Conservation (phyloP, 2,113 vertebrate genomes). For the Climacteris rufus region DNA sequence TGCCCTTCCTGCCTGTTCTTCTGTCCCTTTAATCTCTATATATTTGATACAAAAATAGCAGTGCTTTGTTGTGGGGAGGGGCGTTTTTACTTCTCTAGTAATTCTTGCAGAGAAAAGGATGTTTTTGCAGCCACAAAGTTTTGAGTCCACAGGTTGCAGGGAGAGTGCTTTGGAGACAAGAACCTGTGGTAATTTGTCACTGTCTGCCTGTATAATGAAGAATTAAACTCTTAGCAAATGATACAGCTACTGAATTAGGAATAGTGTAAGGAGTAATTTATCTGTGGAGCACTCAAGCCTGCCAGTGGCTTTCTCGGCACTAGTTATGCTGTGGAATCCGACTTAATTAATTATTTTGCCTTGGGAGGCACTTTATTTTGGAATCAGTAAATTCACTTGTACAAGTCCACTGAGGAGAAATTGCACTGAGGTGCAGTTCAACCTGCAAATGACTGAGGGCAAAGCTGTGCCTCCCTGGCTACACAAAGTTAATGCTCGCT, state of each 20-base stretch:
- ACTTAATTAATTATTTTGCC: conserved; percentile 28
- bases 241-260: background rate
- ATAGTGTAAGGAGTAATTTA: background rate
- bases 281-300: background rate
- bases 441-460: background rate
- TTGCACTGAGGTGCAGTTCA: background rate
- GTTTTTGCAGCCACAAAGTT: background rate
- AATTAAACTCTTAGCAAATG: background rate
- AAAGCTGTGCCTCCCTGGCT: background rate
- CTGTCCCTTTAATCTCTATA: background rate
- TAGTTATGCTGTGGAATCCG: background rate
- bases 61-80: background rate
- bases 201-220: background rate
- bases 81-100: background rate
- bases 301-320: background rate
- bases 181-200: background rate
- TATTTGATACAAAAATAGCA: background rate
- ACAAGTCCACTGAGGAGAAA: background rate
- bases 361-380: background rate
- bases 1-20: too few species aligned
- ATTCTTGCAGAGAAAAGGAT: background rate
- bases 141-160: background rate
- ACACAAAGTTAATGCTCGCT: fast-evolving
- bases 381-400: background rate
- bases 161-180: background rate